phyloP scores from a whole-genome alignment of 2,797 vertebrate species.

The Chlorospingus flavigularis region DNA sequence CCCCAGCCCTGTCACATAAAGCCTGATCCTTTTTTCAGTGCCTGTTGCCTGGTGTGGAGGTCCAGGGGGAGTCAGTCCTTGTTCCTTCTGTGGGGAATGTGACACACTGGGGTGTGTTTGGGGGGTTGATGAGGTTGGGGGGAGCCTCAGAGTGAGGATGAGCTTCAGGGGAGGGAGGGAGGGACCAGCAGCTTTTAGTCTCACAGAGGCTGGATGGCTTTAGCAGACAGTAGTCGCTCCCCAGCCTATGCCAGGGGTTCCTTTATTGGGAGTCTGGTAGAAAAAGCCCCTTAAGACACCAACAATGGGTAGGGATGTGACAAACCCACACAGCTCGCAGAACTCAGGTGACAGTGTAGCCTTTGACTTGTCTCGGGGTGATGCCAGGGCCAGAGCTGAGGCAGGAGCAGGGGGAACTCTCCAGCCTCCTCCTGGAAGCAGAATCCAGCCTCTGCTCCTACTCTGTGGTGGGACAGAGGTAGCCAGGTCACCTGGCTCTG shows the following conservation, averaged over 20 bases:
- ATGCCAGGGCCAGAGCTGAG: background rate
- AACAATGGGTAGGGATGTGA: accelerated
- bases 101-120: accelerated
- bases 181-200: too few relatives aligned
- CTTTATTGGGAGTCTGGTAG: background rate
- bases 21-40: background rate
- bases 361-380: accelerated
- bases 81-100: accelerated
- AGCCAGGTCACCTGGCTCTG: accelerated
- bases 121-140: accelerated
- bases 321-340: background rate
- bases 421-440: background rate
- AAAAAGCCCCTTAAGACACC: background rate
- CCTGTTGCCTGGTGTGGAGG: background rate
- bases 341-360: accelerated
- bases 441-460: accelerated
- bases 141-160: background rate
- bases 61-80: accelerated
- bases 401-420: background rate
- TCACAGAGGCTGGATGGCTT: background rate
- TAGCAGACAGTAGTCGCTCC: accelerated
- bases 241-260: accelerated
- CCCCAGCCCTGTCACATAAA: background rate
- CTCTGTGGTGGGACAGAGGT: background rate
- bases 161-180: background rate